Evolutionary conservation across 2,113 vertebrate species (phyloP).

Genomic region (Ameiurus melas): DNA sequence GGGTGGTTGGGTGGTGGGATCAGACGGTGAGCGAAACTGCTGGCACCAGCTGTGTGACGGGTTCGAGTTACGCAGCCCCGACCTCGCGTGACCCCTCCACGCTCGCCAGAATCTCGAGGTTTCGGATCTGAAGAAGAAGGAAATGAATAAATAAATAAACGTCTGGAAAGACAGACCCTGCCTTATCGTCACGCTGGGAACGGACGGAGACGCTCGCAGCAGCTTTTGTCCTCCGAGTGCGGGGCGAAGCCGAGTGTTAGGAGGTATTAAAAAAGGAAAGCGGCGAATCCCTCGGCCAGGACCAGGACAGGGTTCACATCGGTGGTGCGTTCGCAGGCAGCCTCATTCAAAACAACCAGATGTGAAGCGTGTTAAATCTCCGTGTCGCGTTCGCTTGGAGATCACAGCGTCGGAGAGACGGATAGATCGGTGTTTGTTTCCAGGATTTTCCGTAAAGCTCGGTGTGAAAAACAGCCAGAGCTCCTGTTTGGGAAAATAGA

Average conservation of each 20-base stretch:
- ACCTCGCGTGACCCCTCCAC: slow-evolving; percentile 37
- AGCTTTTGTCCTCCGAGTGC: neutral
- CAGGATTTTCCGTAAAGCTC: neutral
- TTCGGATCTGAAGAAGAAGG: slow-evolving; percentile 31
- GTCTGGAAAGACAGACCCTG: neutral
- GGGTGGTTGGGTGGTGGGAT: neutral
- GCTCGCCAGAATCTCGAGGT: slow-evolving; percentile 37
- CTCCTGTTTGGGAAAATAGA: neutral
- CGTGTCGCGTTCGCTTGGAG: neutral
- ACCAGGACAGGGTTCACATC: neutral
- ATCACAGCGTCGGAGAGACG: neutral
- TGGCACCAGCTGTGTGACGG: slow-evolving; percentile 58
- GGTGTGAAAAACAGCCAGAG: neutral
- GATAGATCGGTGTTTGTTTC: neutral
- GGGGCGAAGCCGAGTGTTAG: neutral
- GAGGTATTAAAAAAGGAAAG: neutral
- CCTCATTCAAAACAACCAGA: neutral
- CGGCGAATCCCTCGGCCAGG: neutral
- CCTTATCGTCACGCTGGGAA: neutral
- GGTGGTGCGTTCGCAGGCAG: neutral
- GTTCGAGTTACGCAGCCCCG: slow-evolving; percentile 58
- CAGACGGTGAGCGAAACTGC: slow-evolving; percentile 45
- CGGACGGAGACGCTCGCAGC: neutral
- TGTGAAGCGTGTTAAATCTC: neutral
- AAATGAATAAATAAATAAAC: neutral